A percentile compares a stretch with the other conserved stretches of the same genome.
These are phyloP conservation scores for Clarias pachynema DNA, from an alignment of 2,797 vertebrate genomes.

Conservation along the genomic window DNA sequence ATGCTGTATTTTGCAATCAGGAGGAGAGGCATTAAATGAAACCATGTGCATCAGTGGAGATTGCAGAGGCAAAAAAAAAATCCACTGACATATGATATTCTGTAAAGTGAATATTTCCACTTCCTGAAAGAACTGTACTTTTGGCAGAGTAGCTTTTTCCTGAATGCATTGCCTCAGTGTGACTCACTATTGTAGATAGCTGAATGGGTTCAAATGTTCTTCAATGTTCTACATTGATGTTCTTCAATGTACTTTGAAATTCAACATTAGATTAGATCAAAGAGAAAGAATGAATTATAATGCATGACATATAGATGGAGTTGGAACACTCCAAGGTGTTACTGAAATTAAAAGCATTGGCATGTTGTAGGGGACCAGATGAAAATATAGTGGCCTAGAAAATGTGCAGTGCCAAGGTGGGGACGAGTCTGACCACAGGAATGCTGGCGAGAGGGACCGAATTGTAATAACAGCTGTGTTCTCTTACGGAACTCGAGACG, in stretches of 20 bases:
- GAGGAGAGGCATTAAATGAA: conserved; percentile 74
- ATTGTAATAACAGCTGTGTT: conserved; percentile 80
- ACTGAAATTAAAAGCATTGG: conserved; percentile 31
- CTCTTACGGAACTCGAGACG: conserved; percentile 74
- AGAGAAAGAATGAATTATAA: conserved; percentile 28
- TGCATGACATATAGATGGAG: background rate
- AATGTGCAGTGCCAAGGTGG: conserved; percentile 63
- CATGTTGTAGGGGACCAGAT: conserved; percentile 39
- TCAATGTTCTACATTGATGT: conserved; percentile 20
- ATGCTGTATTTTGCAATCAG: conserved; percentile 71
- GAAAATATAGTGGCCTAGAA: conserved; percentile 53
- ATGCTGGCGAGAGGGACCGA: conserved; percentile 65
- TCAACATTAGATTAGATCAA: conserved; percentile 43
- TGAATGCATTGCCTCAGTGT: conserved; percentile 48
- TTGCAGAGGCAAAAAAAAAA: conserved; percentile 62
- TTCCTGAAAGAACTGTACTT: conserved; percentile 62
- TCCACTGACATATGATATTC: conserved; percentile 67
- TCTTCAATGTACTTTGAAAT: conserved; percentile 47
- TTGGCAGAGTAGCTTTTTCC: conserved; percentile 59
- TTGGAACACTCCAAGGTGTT: background rate
- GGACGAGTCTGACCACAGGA: conserved; percentile 62
- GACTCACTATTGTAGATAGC: conserved; percentile 59
- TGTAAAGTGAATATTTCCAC: conserved; percentile 63
- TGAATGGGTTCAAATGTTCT: conserved; percentile 69
- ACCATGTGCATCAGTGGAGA: conserved; percentile 65